Base-by-base conservation (phyloP, 2,797 vertebrate species). In the Cuniculus paca region DNA sequence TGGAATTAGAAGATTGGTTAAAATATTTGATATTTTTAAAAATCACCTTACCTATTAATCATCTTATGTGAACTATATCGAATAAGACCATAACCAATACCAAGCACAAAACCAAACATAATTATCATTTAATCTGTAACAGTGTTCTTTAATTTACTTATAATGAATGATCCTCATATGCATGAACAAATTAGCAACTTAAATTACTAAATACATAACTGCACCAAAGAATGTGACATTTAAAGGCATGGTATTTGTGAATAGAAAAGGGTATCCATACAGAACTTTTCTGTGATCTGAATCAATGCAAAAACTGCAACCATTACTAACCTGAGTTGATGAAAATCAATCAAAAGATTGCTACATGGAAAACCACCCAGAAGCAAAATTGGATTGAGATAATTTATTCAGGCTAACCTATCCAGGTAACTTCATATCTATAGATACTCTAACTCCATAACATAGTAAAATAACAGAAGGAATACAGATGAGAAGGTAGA, bases 61-160 rank as follows among this genome's bases (percentile, higher is more conserved):
- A 94, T 82, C 84, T 61, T 63, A 56, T 34, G 70, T 83, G 36
- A 91, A 63, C 31, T 75, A 13, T 42, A 75, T 65, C 72, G 16
- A 77, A 61, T 52, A 48, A 74, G 80, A 31, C 63, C 63, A 63
- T 31, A 91, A 28, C 28, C 22, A 81, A 45, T 26, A 80, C 31
- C 83, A 95, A 70, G 80, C 89, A 36, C 83, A 84, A 89, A 88
- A 60, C 39, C 77, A 84, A 78, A 80, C 1, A 14, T 34, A 95
- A 74, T 91, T 60, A 90, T 85, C 17, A 74, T 88, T 88, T 97
- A 88, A 88, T 61, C 63, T 91, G 24, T 91, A 93, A 84, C 28
- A 58, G 28, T 74, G n/a, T 31, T 79, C 36, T 92, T 96, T 81
- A 70, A 48, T 63, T 86, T 89, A 68, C 45, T 81, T 82, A 84